These are phyloP conservation scores for Lathronympha strigana DNA, from an alignment of 2,888 invertebrate genomes.

Conservation along the genomic window DNA sequence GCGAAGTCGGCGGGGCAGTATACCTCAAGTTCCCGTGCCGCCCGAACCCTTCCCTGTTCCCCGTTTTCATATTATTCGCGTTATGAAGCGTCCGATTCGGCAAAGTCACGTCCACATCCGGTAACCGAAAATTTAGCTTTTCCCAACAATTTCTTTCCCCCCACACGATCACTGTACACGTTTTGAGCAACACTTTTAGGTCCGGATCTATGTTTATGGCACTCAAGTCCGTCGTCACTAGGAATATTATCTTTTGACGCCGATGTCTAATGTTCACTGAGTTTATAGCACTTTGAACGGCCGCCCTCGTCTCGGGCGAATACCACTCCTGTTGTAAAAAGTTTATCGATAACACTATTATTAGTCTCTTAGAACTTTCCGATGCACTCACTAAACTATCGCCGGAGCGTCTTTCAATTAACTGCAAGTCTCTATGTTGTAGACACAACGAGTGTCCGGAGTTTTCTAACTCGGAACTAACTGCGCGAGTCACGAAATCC, in stretches of 20 bases:
- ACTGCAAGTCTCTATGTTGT: constrained; percentile 86
- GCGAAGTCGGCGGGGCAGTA: constrained; percentile 80
- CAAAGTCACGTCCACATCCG: constrained; percentile 87
- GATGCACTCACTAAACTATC: constrained; percentile 82
- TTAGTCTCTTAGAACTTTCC: constrained; percentile 88
- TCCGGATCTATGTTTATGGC: constrained; percentile 89
- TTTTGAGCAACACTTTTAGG: constrained; percentile 88
- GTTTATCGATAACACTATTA: constrained; percentile 91
- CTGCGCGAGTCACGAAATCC: constrained; percentile 87
- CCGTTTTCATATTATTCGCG: constrained; percentile 77
- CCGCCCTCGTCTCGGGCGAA: constrained; percentile 91
- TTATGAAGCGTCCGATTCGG: constrained; percentile 84
- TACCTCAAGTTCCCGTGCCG: constrained; percentile 81
- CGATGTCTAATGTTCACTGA: constrained; percentile 87
- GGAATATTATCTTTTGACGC: constrained; percentile 84
- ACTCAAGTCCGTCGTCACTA: constrained; percentile 82
- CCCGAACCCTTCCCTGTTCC: constrained; percentile 77
- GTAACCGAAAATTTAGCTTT: constrained; percentile 92
- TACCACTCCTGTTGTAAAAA: constrained; percentile 94
- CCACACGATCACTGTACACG: constrained; percentile 90
- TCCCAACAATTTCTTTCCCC: constrained; percentile 95
- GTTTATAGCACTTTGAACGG: constrained; percentile 89
- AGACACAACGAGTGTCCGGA: constrained; percentile 85
- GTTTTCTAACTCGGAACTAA: constrained; percentile 90
- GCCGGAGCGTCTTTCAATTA: constrained; percentile 83